Conservation (phyloP, 2,797 vertebrate genomes). For the Emydoidea blandingii region DNA sequence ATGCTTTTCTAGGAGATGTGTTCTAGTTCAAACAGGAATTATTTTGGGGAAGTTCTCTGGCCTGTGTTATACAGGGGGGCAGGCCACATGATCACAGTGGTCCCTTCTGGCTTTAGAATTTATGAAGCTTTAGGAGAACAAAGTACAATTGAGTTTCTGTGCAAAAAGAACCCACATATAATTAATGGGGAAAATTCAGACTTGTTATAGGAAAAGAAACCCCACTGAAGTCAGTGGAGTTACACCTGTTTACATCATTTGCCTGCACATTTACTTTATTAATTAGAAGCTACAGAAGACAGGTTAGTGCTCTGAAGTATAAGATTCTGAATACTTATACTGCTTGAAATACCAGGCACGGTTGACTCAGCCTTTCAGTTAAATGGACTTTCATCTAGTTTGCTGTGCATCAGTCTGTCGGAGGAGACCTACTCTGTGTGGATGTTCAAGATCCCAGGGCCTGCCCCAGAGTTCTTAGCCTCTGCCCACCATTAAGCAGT, state of each 20-base stretch:
- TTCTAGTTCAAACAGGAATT: background rate
- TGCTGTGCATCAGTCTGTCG: background rate
- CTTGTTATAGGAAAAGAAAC: background rate
- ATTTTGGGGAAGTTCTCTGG: background rate
- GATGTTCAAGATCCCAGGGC: background rate
- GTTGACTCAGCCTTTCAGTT: background rate
- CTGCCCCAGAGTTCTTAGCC: background rate
- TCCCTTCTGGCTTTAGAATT: background rate
- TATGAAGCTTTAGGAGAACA: background rate
- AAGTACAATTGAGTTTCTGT: background rate
- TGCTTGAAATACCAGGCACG: background rate
- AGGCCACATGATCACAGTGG: background rate
- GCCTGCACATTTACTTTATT: background rate
- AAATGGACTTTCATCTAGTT: background rate
- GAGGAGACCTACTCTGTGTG: background rate
- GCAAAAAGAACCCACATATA: background rate
- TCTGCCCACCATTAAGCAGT: background rate
- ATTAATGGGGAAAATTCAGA: background rate
- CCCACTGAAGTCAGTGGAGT: background rate
- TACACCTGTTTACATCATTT: background rate
- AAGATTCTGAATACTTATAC: background rate
- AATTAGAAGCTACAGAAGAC: rapidly evolving
- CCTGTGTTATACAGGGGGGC: background rate
- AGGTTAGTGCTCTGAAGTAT: background rate
- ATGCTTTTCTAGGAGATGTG: background rate